Evolutionary conservation across 2,888 invertebrate genomes (phyloP), one percentile per base, ranked within the genome.

Genomic region (Platypus cylindrus): DNA sequence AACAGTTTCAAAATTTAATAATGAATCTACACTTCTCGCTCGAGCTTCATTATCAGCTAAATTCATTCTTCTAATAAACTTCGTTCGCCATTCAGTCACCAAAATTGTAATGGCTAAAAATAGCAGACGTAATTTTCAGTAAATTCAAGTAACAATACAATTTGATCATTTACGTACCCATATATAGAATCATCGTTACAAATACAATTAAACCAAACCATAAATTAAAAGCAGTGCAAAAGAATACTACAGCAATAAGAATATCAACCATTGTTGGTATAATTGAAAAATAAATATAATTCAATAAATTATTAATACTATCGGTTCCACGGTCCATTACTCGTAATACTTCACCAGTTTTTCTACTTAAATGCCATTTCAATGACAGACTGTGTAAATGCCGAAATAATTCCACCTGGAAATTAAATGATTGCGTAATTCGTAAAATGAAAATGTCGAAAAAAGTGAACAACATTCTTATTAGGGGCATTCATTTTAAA

Each of bases 311-410:
- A 63, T 94, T 93, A 48, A 97, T 90, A 34, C 93, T 93, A 50
- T 87, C 90, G 0, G 95, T 95, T 45, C 97, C 97, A 41, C 97
- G 71, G 63, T 98, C 97, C 86, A 98, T 94, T 0, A 97, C 80
- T 20, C 94, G 68, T 2, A 97, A 66, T 1, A 98, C 93, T 66
- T 98, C 95, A 2, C 97, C 97, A 0, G 97, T 97, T 66, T 97
- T 97, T 8, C 95, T 67, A 2, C 80, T 73, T 20, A 97, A 65
- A 62, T 98, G 97, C 97, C 97, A 98, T 15, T 86, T 73, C 30
- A 98, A 68, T 3, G 94, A 93, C 34, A 98, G 62, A 37, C 78
- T 71, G 60, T 95, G 95, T 11, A 95, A 70, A 62, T 95, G 94
- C 28, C 75, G 68, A 60, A 85, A 91, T 18, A 91, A 64, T 55